A percentile compares a stretch with the other conserved stretches of the same genome.
Conservation (phyloP, 2,113 vertebrate species). For the Pseudopipra pipra region DNA sequence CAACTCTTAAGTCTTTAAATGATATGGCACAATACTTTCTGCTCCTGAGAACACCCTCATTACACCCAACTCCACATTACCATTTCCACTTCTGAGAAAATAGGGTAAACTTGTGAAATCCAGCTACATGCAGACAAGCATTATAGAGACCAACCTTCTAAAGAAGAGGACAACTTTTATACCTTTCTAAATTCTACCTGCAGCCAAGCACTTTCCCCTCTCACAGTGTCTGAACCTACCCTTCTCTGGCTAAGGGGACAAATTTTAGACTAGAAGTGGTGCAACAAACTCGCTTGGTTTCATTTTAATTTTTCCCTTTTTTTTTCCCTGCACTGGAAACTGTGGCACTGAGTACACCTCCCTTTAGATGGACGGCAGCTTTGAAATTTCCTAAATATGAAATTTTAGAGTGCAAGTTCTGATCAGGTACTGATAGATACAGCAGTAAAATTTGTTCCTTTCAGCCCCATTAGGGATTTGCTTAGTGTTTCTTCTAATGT, state of each 20-base stretch:
- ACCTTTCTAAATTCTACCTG: neutral
- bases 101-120: neutral
- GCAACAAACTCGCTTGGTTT: neutral
- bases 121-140: neutral
- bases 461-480: neutral
- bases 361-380: neutral
- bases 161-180: neutral
- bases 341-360: neutral
- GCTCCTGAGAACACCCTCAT: neutral
- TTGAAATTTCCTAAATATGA: neutral
- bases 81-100: neutral
- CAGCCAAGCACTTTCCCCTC: neutral
- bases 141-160: neutral
- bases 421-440: neutral
- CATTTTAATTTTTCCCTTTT: neutral
- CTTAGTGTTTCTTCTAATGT: neutral
- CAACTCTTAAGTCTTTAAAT: neutral
- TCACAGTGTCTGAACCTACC: neutral
- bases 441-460: neutral
- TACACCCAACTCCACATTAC: neutral
- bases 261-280: neutral
- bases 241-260: neutral
- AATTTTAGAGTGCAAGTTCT: neutral
- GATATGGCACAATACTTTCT: neutral
- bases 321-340: neutral